A percentile compares a stretch with the other conserved stretches of the same genome.
phyloP scores from a whole-genome alignment of 1,140 invertebrate species.

The Drosophila pectinifera region DNA sequence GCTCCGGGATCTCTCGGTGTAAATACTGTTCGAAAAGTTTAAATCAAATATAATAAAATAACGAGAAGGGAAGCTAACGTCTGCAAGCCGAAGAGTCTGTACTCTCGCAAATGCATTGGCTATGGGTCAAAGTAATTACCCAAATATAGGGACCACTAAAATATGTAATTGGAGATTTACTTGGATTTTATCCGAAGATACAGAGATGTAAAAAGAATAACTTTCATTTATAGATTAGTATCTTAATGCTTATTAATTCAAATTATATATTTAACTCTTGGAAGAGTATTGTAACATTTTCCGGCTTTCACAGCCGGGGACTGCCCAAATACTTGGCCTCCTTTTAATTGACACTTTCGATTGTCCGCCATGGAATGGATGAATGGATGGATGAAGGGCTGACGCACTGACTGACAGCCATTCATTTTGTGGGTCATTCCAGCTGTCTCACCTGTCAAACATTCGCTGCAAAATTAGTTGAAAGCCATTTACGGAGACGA shows the following conservation, averaged over 20 bases:
- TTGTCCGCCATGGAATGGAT: conserved; percentile 51
- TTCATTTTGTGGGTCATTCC: conserved; percentile 37
- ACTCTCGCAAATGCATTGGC: too few relatives aligned
- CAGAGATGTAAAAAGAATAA: too few relatives aligned
- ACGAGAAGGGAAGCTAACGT: background rate
- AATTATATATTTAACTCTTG: too few relatives aligned
- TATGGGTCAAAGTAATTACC: too few relatives aligned
- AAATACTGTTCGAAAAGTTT: conserved; percentile 38
- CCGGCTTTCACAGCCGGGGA: conserved; percentile 10
- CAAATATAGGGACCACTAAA: too few relatives aligned
- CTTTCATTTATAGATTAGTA: too few relatives aligned
- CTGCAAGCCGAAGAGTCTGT: background rate
- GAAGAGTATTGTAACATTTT: conserved; percentile 41
- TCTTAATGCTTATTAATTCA: too few relatives aligned
- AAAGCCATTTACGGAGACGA: conserved; percentile 59
- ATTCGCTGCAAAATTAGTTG: conserved; percentile 68
- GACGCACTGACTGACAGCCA: conserved; percentile 43
- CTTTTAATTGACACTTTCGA: conserved; percentile 79
- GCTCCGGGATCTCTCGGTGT: conserved; percentile 2
- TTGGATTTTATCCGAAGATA: too few relatives aligned
- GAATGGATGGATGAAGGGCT: conserved; percentile 30
- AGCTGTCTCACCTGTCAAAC: conserved; percentile 57
- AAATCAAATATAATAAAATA: conserved; percentile 77
- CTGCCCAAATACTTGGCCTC: conserved; percentile 50
- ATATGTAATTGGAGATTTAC: too few relatives aligned